These are phyloP conservation scores for Pogonocichla stellata DNA, from an alignment of 2,113 vertebrate genomes.

Conservation along the genomic window DNA sequence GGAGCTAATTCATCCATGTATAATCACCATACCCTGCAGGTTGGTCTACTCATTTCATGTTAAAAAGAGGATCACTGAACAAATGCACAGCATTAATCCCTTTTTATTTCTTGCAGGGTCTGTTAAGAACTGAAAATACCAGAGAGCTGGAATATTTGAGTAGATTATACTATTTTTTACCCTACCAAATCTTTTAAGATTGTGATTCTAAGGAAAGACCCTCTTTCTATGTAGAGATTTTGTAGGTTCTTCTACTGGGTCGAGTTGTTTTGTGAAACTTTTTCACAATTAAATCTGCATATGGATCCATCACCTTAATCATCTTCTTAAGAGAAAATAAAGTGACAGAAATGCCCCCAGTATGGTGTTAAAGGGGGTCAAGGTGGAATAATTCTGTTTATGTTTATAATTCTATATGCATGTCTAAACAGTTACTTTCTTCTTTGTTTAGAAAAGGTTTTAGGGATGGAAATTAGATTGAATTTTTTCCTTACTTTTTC, in stretches of 20 bases:
- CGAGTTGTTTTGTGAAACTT: not conserved
- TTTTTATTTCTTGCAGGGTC: not conserved
- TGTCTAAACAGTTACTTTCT: not conserved
- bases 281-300: not conserved
- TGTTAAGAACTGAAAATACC: not conserved
- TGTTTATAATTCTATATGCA: not conserved
- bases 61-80: not conserved
- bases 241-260: not conserved
- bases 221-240: not conserved
- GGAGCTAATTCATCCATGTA: not conserved
- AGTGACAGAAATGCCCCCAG: not conserved
- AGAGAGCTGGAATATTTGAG: not conserved
- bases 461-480: not conserved
- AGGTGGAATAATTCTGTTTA: not conserved
- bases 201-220: not conserved
- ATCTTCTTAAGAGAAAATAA: not conserved
- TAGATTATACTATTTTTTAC: not conserved
- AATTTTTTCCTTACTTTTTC: not conserved
- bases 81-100: not conserved
- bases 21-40: not conserved
- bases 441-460: not conserved
- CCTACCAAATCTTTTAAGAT: not conserved
- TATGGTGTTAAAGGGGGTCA: not conserved
- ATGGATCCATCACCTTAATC: not conserved
- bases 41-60: not conserved